Evolutionary conservation across 2,888 invertebrate genomes (phyloP).

Genomic region (Dendrolimus pini): DNA sequence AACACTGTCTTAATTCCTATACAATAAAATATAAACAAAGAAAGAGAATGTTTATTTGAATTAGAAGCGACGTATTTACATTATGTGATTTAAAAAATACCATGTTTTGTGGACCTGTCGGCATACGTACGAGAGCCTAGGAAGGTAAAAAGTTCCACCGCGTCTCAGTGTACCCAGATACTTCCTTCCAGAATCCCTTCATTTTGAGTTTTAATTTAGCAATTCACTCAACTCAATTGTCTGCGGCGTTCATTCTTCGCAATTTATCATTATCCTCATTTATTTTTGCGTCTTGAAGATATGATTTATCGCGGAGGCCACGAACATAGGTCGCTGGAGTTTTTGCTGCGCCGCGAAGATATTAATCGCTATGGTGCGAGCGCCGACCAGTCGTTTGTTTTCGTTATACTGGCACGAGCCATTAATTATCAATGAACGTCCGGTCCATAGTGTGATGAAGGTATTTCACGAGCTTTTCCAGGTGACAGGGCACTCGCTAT

Average conservation of each 20-base stretch:
- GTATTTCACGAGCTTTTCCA: slow-evolving; percentile 66
- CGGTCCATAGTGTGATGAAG: slow-evolving; percentile 65
- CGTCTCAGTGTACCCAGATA: too few species aligned
- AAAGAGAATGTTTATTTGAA: too few species aligned
- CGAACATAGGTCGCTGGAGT: slow-evolving; percentile 57
- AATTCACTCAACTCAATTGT: slow-evolving; percentile 58
- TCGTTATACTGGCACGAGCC: slow-evolving; percentile 70
- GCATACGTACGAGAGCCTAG: too few species aligned
- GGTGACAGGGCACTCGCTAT: slow-evolving; percentile 69
- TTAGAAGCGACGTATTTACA: too few species aligned
- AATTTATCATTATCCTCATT: slow-evolving; percentile 75
- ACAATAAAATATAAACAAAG: too few species aligned
- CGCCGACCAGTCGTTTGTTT: slow-evolving; percentile 70
- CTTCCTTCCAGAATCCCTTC: background rate
- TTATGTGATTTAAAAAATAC: too few species aligned
- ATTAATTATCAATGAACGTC: slow-evolving; percentile 77
- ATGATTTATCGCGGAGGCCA: slow-evolving; percentile 72
- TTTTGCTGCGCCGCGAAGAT: slow-evolving; percentile 70
- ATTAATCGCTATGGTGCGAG: slow-evolving; percentile 74
- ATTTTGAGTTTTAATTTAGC: slow-evolving; percentile 42
- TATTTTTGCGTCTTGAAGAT: slow-evolving; percentile 73
- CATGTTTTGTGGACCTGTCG: too few species aligned
- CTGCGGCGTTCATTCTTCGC: slow-evolving; percentile 46
- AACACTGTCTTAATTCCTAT: too few species aligned
- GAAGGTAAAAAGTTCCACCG: too few species aligned